Evolutionary conservation across 1,140 invertebrate genomes (phyloP), one percentile per base, ranked within the genome.

Genomic region (Aphidius ervi): DNA sequence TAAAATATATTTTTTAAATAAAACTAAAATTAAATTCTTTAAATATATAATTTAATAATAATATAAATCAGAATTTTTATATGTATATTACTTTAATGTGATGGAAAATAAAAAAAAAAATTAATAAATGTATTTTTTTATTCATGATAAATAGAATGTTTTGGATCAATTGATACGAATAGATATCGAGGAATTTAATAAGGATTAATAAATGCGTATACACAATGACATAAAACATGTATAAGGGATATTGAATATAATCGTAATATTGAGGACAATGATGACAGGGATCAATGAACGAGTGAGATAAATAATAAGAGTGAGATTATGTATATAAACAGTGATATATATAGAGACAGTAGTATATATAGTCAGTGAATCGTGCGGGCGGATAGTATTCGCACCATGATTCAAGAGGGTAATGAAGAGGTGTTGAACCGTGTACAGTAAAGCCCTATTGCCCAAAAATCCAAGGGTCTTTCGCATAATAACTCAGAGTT

Each of bases 381-480:
- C 58, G 7, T 54, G 55, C 64, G 66, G 59, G 63, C 60, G 67
- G 62, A 52, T 46, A 61, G 62, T 62, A 43, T 39, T 42, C 56
- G 59, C 63, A 52, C 63, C 43, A 64, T 63, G 65, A 70, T 70
- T 75, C 70, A 76, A 72, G 70, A 76, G 76, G 68, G 74, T 77
- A 77, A 79, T 75, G 74, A 77, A 76, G 76, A 80, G 76, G 78
- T 76, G 77, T 80, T 74, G 76, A 78, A 78, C 71, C 76, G 75
- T 79, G 71, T 71, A 68, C 74, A 67, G 67, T 69, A 77, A 74
- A 71, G 71, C 71, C 55, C 60, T 62, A 57, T 62, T 62, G 60
- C 54, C 66, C 4, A 54, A 61, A 73, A 69, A 72, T 70, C 69
- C 66, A 73, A 72, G 74, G 72, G 72, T 69, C 71, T 61, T 58